phyloP scores from a whole-genome alignment of 2,797 vertebrate genomes.

The Falco novaeseelandiae region DNA sequence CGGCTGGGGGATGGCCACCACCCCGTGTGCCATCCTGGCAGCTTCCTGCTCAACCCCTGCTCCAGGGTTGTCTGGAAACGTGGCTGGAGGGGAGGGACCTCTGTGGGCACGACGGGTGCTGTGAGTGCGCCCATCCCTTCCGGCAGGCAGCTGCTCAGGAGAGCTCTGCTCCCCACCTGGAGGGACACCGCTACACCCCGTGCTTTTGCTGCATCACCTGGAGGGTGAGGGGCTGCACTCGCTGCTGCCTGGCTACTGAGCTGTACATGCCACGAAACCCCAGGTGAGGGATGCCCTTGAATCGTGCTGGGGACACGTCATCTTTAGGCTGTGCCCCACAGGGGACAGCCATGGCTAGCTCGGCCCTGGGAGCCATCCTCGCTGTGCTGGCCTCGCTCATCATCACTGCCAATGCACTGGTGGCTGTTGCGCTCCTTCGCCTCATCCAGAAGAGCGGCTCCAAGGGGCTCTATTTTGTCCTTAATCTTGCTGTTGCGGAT shows the following conservation, averaged over 20 bases:
- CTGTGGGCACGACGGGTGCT: neutral
- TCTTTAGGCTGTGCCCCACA: neutral
- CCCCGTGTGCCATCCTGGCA: neutral
- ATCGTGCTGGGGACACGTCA: rapidly evolving
- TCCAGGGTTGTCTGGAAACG: slow-evolving; percentile 79
- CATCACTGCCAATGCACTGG: slow-evolving; percentile 83
- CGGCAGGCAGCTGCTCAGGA: neutral
- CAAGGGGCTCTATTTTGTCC: slow-evolving; percentile 86
- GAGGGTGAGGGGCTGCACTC: neutral
- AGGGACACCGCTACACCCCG: neutral
- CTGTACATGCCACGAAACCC: neutral
- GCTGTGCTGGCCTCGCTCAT: slow-evolving; percentile 83
- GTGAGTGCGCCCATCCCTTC: neutral
- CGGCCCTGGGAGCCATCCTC: slow-evolving; percentile 79
- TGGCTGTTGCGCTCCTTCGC: slow-evolving; percentile 77
- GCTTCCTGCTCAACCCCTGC: slow-evolving; percentile 41
- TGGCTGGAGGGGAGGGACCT: slow-evolving; percentile 68
- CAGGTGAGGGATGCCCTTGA: neutral
- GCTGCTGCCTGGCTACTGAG: neutral
- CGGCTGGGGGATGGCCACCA: neutral
- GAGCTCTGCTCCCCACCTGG: neutral
- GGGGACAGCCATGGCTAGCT: neutral
- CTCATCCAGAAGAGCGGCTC: slow-evolving; percentile 81
- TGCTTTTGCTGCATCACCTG: rapidly evolving
- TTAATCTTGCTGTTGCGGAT: slow-evolving; percentile 89